A percentile compares a stretch with the other conserved stretches of the same genome.
Conservation (phyloP, 2,113 vertebrate genomes). For the Alethe castanea region DNA sequence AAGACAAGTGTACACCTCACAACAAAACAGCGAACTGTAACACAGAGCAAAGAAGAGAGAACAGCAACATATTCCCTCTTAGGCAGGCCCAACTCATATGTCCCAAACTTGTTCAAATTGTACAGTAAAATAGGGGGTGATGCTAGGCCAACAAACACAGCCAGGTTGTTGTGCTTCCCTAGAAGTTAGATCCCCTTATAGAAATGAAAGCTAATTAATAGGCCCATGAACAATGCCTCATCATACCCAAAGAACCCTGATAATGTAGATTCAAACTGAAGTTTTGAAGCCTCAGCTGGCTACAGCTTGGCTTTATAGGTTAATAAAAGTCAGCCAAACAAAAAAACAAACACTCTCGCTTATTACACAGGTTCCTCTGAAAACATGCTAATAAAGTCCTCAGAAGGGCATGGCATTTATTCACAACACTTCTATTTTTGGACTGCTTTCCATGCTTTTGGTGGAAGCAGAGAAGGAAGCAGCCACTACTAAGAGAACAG, state of each 20-base stretch:
- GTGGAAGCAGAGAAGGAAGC: neutral
- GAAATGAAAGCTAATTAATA: neutral
- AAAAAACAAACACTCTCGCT: neutral
- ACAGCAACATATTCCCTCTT: constrained; percentile 61
- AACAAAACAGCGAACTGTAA: constrained; percentile 45
- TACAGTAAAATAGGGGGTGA: neutral
- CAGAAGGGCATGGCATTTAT: neutral
- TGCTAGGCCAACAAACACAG: neutral
- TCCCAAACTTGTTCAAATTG: neutral
- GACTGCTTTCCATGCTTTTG: neutral
- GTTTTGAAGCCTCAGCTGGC: neutral
- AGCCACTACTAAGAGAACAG: neutral
- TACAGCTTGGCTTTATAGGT: neutral
- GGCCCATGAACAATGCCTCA: neutral
- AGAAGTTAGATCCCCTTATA: neutral
- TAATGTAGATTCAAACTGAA: neutral
- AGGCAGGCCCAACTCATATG: neutral
- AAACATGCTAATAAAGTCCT: neutral
- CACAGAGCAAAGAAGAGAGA: constrained; percentile 43
- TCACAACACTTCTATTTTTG: neutral
- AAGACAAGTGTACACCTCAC: constrained; percentile 44
- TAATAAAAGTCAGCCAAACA: neutral
- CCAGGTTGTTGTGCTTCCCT: neutral
- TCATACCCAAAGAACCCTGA: neutral
- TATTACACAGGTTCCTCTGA: neutral